Base-by-base conservation (phyloP, 2,113 vertebrate genomes). In the Grantiella picta region DNA sequence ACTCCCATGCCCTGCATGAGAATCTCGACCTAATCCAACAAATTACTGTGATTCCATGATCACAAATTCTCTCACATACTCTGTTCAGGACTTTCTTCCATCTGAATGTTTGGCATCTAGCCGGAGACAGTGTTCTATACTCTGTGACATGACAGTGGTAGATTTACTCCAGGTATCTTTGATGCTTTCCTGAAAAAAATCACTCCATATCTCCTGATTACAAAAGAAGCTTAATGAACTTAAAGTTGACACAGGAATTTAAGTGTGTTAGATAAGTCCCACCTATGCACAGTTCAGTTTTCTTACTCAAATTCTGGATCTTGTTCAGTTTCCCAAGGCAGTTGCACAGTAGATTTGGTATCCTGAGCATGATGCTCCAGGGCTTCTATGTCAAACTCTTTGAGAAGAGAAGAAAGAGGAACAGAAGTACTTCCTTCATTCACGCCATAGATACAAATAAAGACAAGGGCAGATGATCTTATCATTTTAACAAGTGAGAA, bases 401-500 rank as follows among this genome's bases (percentile, higher is more conserved):
- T 65, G 31, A 92, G 90, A 80, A 81, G 10, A 94, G 69, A 95
- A 96, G 33, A 94, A 92, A 94, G 60, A 75, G 8, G 22, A 90
- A 87, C 49, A 87, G 66, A 79, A 60, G 21, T 73, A 61, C 54
- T 94, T 94, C 84, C 69, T 84, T 90, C 76, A 69, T 82, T 93
- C 79, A 72, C 0, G 3, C n/a, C 35, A 33, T 18, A 88, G 70
- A 27, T 82, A 94, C 50, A 94, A 79, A 90, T 69, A 88, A 88
- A 92, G 59, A 94, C 63, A 92, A 92, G 54, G 42, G 42, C 12
- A 87, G 81, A 57, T 85, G 84, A 95, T 92, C n/a, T 94, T 92
- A 94, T 87, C 61, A 79, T 61, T 87, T 87, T 65, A 92, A 86
- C 70, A 82, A 84, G 81, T 79, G 52, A 82, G 92, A 96, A 92